A percentile compares a stretch with the other conserved stretches of the same genome.
Evolutionary conservation across 2,888 invertebrate genomes (phyloP).

Genomic region (Ctenicera cuprea): DNA sequence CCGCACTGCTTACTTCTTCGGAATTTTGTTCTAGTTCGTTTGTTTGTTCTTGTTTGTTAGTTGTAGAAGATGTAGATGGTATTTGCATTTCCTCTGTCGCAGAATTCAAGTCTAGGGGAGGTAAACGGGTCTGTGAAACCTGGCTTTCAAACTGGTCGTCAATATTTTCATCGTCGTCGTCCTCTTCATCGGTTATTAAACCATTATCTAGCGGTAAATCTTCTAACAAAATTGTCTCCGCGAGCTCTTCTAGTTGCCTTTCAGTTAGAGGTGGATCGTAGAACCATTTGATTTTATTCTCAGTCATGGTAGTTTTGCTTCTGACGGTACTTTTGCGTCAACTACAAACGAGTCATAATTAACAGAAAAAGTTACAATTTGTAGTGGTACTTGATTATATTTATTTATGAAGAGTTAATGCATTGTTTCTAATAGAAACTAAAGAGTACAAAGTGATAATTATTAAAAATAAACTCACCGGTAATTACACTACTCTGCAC

Average conservation of each 20-base stretch:
- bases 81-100: slow-evolving; percentile 8
- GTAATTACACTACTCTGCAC: slow-evolving; percentile 6
- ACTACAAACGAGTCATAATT: slow-evolving; percentile 2
- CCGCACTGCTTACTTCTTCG: not conserved
- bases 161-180: slow-evolving; percentile 21
- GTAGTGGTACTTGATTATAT: slow-evolving; percentile 11
- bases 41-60: not conserved
- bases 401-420: slow-evolving; percentile 12
- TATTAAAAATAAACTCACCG: slow-evolving; percentile 15
- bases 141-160: slow-evolving; percentile 2
- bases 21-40: not conserved
- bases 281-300: slow-evolving; percentile 20
- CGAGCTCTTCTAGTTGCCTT: slow-evolving; percentile 7
- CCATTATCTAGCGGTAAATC: slow-evolving; percentile 25
- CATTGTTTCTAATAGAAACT: slow-evolving; percentile 3
- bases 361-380: slow-evolving; percentile 11
- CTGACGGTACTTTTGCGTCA: slow-evolving; percentile 28
- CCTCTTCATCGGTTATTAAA: slow-evolving; percentile 19
- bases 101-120: slow-evolving; percentile 5
- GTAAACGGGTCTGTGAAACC: not conserved
- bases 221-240: slow-evolving; percentile 24
- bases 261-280: slow-evolving; percentile 16
- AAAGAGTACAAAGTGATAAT: slow-evolving; percentile 4
- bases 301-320: slow-evolving; percentile 1
- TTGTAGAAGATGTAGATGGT: not conserved